A percentile compares a stretch with the other conserved stretches of the same genome.
These are phyloP conservation scores for Gymnocephalus cernua DNA, from an alignment of 2,113 vertebrate genomes.

Conservation along the genomic window DNA sequence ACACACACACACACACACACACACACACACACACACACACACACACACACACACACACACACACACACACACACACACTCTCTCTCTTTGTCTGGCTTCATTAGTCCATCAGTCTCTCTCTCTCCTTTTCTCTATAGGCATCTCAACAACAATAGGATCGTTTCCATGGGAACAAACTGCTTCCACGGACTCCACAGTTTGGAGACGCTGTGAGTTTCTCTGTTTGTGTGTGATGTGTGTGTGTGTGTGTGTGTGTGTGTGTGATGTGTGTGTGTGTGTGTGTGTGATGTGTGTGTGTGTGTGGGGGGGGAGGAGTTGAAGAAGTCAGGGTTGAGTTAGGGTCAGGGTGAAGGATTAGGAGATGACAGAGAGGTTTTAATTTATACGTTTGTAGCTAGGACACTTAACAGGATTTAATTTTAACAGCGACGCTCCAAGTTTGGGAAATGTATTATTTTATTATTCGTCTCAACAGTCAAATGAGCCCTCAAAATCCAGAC, in stretches of 20 bases:
- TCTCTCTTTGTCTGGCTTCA: conserved; percentile 65
- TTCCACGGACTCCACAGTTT: conserved; percentile 91
- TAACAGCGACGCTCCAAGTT: not conserved
- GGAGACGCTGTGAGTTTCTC: conserved; percentile 92
- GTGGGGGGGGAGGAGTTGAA: conserved; percentile 21
- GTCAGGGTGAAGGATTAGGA: conserved; percentile 51
- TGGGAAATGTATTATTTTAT: not conserved
- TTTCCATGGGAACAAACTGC: conserved; percentile 89
- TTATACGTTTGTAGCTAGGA: conserved; percentile 24
- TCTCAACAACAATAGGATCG: conserved; percentile 94
- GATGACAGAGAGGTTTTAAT: conserved; percentile 35
- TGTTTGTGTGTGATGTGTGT: conserved; percentile 32
- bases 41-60: conserved; percentile 26
- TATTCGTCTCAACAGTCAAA: not conserved
- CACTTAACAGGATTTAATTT: not conserved
- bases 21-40: conserved; percentile 20
- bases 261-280: conserved; percentile 15
- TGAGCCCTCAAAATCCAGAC: no score
- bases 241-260: conserved; percentile 13
- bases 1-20: conserved; percentile 50
- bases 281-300: conserved; percentile 19
- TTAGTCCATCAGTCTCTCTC: conserved; percentile 76
- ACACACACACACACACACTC: not conserved
- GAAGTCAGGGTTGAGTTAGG: conserved; percentile 63
- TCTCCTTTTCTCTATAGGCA: conserved; percentile 86